phyloP scores from a whole-genome alignment of 1,140 invertebrate genomes.

The Helicoverpa armigera region DNA sequence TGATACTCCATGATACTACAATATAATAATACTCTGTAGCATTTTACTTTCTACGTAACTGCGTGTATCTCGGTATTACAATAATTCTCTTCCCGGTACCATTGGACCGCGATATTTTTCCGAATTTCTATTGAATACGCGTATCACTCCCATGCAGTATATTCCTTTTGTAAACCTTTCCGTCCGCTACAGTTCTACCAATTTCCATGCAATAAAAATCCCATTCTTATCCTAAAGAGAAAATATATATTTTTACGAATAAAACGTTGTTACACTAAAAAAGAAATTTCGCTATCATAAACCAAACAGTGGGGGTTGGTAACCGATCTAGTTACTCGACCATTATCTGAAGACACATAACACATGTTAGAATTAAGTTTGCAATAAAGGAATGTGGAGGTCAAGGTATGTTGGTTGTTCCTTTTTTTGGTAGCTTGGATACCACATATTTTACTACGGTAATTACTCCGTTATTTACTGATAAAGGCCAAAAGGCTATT shows the following conservation, averaged over 20 bases:
- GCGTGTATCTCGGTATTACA: too few species aligned
- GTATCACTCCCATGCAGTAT: background rate
- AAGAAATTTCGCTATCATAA: slow-evolving; percentile 46
- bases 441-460: slow-evolving; percentile 40
- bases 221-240: slow-evolving; percentile 32
- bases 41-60: too few species aligned
- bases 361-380: background rate
- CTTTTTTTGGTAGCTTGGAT: background rate
- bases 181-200: background rate
- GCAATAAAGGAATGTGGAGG: slow-evolving; percentile 21
- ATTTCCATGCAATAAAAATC: slow-evolving; percentile 32
- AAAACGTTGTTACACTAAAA: slow-evolving; percentile 42
- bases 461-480: slow-evolving; percentile 28
- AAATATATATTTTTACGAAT: slow-evolving; percentile 40
- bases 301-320: slow-evolving; percentile 32
- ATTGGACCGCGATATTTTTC: too few species aligned
- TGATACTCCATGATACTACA: too few species aligned
- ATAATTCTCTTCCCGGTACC: too few species aligned
- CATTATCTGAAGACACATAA: slow-evolving; percentile 21
- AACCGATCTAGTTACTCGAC: slow-evolving; percentile 28
- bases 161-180: background rate
- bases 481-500: slow-evolving; percentile 14
- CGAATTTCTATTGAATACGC: too few species aligned
- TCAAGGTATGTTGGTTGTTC: slow-evolving; percentile 3
- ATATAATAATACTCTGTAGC: too few species aligned